A percentile compares a stretch with the other conserved stretches of the same genome.
phyloP scores from a whole-genome alignment of 2,797 vertebrate genomes.

The Dromococcyx pavoninus region DNA sequence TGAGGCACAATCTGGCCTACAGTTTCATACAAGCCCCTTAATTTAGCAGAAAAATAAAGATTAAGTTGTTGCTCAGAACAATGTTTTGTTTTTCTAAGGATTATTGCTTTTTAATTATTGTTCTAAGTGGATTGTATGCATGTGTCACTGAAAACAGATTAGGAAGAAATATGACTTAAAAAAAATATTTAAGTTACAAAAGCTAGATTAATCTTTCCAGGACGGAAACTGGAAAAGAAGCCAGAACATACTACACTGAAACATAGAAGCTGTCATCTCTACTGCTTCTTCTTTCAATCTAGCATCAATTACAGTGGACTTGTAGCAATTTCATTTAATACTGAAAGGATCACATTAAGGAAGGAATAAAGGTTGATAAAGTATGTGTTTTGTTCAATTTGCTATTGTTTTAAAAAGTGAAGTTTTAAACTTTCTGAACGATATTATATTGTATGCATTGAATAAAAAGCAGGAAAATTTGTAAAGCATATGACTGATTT shows the following conservation, averaged over 20 bases:
- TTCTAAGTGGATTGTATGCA: background rate
- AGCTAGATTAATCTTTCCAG: background rate
- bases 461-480: background rate
- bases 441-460: background rate
- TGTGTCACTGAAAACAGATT: background rate
- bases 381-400: slow-evolving; percentile 1
- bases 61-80: background rate
- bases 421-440: background rate
- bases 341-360: background rate
- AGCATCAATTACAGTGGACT: background rate
- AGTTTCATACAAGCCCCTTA: background rate
- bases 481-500: background rate
- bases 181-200: background rate
- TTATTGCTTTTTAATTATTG: background rate
- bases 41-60: background rate
- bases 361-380: background rate
- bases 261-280: background rate
- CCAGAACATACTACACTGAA: background rate
- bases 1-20: background rate
- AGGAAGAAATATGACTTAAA: background rate
- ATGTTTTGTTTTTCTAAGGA: background rate
- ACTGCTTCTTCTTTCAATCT: background rate
- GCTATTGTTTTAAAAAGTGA: background rate
- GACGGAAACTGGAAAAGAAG: background rate
- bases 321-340: slow-evolving; percentile 6